Percentiles rank a stretch among this genome's conserved stretches.
Evolutionary conservation across 2,888 invertebrate species (phyloP).

Genomic region (Drosophila tripunctata): DNA sequence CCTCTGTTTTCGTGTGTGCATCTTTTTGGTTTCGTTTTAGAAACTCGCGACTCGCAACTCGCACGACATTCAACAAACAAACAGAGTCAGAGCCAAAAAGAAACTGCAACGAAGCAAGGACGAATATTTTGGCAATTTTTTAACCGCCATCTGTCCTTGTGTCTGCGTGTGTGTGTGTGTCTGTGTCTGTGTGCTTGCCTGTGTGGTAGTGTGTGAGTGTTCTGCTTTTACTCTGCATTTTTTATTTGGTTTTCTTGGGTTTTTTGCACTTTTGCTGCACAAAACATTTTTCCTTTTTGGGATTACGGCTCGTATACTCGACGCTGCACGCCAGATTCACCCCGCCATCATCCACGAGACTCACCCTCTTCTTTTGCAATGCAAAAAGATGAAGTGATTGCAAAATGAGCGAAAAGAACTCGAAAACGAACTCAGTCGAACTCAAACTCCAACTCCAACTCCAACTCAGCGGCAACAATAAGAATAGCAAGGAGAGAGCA

Average conservation of each 20-base stretch:
- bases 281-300: slow-evolving; percentile 53
- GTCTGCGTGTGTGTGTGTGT: not conserved
- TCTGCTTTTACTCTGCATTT: slow-evolving; percentile 34
- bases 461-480: no score
- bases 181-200: not conserved
- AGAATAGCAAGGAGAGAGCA: no score
- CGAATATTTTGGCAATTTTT: slow-evolving; percentile 83
- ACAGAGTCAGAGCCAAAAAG: slow-evolving; percentile 68
- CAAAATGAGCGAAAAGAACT: slow-evolving; percentile 8
- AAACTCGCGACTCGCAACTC: slow-evolving; percentile 59
- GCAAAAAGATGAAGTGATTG: no score
- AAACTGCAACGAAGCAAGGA: slow-evolving; percentile 83
- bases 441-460: not conserved
- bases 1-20: slow-evolving; percentile 38
- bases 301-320: slow-evolving; percentile 11
- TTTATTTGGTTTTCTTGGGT: slow-evolving; percentile 45
- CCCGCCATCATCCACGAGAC: no score
- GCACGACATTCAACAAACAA: slow-evolving; percentile 63
- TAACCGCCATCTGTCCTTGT: slow-evolving; percentile 16
- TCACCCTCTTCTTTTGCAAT: not conserved
- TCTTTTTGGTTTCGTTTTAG: slow-evolving; percentile 82
- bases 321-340: no score
- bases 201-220: slow-evolving; percentile 9
- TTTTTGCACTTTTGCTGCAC: slow-evolving; percentile 35
- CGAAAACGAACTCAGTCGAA: not conserved